Evolutionary conservation across 2,888 invertebrate species (phyloP).

Genomic region (Chorisops tibialis): DNA sequence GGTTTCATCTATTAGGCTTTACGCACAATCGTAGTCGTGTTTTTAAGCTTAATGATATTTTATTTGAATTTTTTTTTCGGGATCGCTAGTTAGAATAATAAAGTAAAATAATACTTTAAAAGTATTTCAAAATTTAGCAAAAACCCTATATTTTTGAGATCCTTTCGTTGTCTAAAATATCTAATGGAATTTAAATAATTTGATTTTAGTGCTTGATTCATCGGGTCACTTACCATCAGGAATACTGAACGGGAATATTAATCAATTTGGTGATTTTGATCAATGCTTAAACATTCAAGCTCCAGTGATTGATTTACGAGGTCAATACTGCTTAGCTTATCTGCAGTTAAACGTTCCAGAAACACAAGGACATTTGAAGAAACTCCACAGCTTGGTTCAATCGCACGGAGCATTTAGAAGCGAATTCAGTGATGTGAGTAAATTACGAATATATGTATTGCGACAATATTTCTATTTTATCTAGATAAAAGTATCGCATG

Average conservation of each 20-base stretch:
- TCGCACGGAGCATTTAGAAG: slow-evolving; percentile 64
- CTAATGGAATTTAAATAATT: neutral
- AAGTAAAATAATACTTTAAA: too few relatives aligned
- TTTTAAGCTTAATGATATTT: too few relatives aligned
- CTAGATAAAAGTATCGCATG: too few relatives aligned
- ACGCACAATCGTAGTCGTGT: too few relatives aligned
- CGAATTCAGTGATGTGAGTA: slow-evolving; percentile 65
- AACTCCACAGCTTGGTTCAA: slow-evolving; percentile 57
- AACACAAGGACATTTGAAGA: slow-evolving; percentile 52
- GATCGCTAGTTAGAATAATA: too few relatives aligned
- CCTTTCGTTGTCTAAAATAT: too few relatives aligned
- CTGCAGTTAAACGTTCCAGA: slow-evolving; percentile 58
- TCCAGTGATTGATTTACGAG: slow-evolving; percentile 39
- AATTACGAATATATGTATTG: neutral
- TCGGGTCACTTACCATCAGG: slow-evolving; percentile 65
- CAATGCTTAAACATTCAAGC: slow-evolving; percentile 42
- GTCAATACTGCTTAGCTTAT: slow-evolving; percentile 65
- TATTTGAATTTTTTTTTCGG: too few relatives aligned
- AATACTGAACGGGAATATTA: slow-evolving; percentile 62
- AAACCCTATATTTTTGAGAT: too few relatives aligned
- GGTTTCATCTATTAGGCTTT: too few relatives aligned
- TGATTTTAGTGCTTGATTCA: slow-evolving; percentile 61
- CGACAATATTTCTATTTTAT: too few relatives aligned
- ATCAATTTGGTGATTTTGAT: slow-evolving; percentile 62
- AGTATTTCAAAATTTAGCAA: too few relatives aligned